Evolutionary conservation across 53 echinoderm and acorn worm species (phyloP).

Genomic region (Arbacia lixula): DNA sequence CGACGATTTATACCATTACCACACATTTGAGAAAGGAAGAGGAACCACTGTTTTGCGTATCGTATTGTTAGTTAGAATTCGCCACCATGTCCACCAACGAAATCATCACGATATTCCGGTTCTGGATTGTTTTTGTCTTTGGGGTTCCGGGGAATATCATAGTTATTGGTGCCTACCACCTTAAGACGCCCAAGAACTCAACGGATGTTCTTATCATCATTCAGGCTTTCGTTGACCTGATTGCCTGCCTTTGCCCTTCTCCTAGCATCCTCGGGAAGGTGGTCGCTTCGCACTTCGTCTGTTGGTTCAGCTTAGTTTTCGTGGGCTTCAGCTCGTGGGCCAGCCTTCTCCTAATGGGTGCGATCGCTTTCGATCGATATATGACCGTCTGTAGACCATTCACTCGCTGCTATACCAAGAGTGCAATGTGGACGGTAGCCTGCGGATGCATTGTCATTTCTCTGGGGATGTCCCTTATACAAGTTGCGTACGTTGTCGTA

Average conservation of each 20-base stretch:
- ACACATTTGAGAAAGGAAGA: no score
- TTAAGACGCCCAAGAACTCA: constrained; percentile 45
- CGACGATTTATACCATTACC: no score
- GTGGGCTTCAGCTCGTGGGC: background rate
- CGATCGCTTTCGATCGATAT: constrained; percentile 57
- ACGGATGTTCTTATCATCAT: constrained; percentile 62
- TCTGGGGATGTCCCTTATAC: background rate
- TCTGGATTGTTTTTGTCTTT: constrained; percentile 20
- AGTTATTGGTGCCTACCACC: constrained; percentile 47
- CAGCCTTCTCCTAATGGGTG: background rate
- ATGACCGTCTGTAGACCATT: constrained; percentile 38
- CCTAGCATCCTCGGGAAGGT: constrained; percentile 18
- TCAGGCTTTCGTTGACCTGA: constrained; percentile 57
- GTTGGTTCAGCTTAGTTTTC: background rate
- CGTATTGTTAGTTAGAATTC: no score
- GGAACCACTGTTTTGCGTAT: no score
- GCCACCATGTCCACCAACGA: no score
- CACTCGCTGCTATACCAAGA: constrained; percentile 17
- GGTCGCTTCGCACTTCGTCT: background rate
- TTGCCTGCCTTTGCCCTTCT: constrained; percentile 46
- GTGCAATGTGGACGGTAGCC: background rate
- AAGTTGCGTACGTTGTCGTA: background rate
- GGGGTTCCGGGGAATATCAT: constrained; percentile 66
- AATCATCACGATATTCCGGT: background rate
- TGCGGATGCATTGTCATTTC: background rate